These are phyloP conservation scores for Drosophila pectinifera DNA, from an alignment of 1,140 invertebrate species.

Conservation along the genomic window DNA sequence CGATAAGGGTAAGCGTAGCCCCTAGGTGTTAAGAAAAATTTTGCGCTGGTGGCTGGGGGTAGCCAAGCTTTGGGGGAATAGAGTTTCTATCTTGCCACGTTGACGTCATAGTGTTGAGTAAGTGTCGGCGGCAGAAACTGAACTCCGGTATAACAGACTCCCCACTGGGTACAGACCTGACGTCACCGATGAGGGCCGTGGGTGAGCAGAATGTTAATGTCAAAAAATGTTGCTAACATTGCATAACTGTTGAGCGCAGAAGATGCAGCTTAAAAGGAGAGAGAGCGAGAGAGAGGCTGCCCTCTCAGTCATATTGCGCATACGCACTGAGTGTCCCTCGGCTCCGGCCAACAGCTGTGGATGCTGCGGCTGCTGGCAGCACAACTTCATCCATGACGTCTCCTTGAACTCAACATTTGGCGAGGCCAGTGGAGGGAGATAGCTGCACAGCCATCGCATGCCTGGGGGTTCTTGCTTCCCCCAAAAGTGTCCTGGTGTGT, in stretches of 20 bases:
- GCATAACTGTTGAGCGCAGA: conserved; percentile 69
- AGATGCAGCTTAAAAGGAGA: conserved; percentile 37
- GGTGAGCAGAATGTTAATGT: conserved; percentile 41
- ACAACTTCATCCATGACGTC: conserved; percentile 70
- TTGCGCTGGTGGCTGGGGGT: not conserved
- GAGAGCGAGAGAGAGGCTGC: conserved; percentile 8
- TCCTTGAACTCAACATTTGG: conserved; percentile 81
- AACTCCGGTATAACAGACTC: conserved; percentile 48
- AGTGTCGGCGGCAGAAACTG: conserved; percentile 22
- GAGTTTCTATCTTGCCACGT: conserved; percentile 2
- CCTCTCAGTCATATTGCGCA: conserved; percentile 26
- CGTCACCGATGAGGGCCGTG: conserved; percentile 42
- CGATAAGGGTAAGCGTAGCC: no score
- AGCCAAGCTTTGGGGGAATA: not conserved
- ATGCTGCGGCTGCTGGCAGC: conserved; percentile 49
- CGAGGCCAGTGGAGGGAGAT: conserved; percentile 58
- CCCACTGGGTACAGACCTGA: conserved; percentile 42
- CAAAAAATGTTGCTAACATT: conserved; percentile 53
- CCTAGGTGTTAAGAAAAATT: not conserved
- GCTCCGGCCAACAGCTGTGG: conserved; percentile 60
- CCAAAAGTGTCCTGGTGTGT: conserved; percentile 26
- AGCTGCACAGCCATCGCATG: conserved; percentile 18
- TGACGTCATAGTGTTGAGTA: conserved; percentile 68
- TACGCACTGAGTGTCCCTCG: conserved; percentile 55
- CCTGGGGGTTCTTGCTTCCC: conserved; percentile 28